Evolutionary conservation across 2,888 invertebrate genomes (phyloP).

Genomic region (Disparrhopalites patrizii): DNA sequence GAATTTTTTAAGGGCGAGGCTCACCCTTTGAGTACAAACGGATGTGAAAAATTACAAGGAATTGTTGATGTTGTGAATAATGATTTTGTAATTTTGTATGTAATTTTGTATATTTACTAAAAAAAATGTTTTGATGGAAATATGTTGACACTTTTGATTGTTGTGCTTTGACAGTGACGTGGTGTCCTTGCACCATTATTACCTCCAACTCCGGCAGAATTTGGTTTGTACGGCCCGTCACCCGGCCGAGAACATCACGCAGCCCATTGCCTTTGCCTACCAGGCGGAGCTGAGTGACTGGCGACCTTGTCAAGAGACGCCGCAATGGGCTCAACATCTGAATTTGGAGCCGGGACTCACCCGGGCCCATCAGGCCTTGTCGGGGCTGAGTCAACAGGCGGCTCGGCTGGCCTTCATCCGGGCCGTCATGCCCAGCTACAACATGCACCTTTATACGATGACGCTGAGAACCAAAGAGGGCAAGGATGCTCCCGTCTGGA

Average conservation of each 20-base stretch:
- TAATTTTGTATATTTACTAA: not conserved
- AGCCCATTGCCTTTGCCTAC: slow-evolving; percentile 45
- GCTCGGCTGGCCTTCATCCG: slow-evolving; percentile 46
- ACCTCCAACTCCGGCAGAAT: slow-evolving; percentile 89
- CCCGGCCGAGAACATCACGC: slow-evolving; percentile 41
- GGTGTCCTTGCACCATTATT: slow-evolving; percentile 87
- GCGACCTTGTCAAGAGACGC: slow-evolving; percentile 40
- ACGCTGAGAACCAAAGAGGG: slow-evolving; percentile 57
- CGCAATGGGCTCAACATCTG: slow-evolving; percentile 40
- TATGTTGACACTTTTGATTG: slow-evolving; percentile 15
- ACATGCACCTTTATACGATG: slow-evolving; percentile 47
- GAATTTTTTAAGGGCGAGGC: no score
- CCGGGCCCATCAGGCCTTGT: slow-evolving; percentile 43
- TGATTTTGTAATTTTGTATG: not conserved
- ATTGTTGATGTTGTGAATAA: not conserved
- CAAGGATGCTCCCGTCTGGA: slow-evolving; percentile 64
- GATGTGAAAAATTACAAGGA: not conserved
- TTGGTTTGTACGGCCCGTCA: slow-evolving; percentile 53
- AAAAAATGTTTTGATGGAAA: not conserved
- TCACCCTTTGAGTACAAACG: not conserved
- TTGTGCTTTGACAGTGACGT: slow-evolving; percentile 75
- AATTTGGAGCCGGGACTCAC: slow-evolving; percentile 36
- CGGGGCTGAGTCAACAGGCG: slow-evolving; percentile 42
- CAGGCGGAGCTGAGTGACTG: slow-evolving; percentile 48
- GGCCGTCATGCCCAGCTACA: slow-evolving; percentile 47